Evolutionary conservation across 2,113 vertebrate genomes (phyloP).

Genomic region (Rhinichthys klamathensis): DNA sequence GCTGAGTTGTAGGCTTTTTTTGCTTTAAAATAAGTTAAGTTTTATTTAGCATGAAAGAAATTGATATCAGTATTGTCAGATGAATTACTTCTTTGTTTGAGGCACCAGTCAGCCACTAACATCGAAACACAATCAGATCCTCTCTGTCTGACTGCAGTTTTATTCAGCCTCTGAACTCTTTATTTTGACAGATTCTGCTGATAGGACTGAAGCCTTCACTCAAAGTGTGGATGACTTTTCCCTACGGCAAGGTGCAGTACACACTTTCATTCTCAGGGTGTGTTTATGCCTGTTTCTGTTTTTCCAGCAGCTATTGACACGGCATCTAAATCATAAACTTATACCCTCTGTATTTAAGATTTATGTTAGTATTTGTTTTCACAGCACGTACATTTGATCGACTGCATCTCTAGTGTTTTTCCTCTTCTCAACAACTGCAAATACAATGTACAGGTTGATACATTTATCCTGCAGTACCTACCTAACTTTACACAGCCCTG

Average conservation of each 20-base stretch:
- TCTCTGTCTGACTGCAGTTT: background rate
- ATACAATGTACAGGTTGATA: background rate
- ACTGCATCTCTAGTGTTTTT: background rate
- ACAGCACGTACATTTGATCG: background rate
- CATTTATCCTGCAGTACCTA: background rate
- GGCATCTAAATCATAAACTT: background rate
- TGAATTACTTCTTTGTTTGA: background rate
- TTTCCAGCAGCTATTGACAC: background rate
- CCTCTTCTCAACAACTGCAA: background rate
- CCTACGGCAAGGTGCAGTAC: constrained; percentile 88
- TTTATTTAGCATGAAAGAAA: background rate
- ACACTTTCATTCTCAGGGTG: background rate
- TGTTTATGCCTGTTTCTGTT: background rate
- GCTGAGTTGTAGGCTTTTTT: too few species aligned
- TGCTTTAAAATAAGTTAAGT: background rate
- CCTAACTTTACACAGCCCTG: background rate
- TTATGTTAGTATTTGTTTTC: background rate
- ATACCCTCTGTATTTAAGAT: background rate
- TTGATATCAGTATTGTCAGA: constrained; percentile 2
- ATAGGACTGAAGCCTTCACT: constrained; percentile 95
- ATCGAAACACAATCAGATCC: background rate
- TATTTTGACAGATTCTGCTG: constrained; percentile 85
- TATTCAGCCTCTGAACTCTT: background rate
- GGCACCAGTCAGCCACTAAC: background rate
- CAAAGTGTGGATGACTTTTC: constrained; percentile 99